Base-by-base conservation (phyloP, 2,888 invertebrate species). In the Idaea dimidiata region DNA sequence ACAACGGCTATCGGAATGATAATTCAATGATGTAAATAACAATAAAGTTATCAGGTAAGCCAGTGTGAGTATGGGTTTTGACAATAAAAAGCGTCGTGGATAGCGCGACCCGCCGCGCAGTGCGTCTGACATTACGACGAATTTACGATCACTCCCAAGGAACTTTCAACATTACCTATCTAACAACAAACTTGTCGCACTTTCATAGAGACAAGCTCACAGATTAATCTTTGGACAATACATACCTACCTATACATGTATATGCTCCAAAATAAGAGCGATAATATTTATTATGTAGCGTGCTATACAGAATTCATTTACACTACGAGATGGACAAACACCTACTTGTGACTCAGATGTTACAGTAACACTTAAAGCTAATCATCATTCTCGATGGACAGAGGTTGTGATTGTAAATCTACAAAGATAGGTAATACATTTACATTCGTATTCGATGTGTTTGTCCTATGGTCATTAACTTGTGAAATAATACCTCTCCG, bases 11-110 rank as follows among this genome's bases (percentile, higher is more conserved):
- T 91, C 89, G 83, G 78, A 81, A 84, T 88, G 89, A 89, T 89
- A 89, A 89, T 88, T 86, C 86, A 79, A 83, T 83, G 88, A 88
- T 88, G 91, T 91, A 91, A 91, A 92, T 91, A 91, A 91, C 91
- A 90, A 91, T 91, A 91, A 90, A 87, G 86, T 91, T 91, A 92
- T 92, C 91, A 81, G 86, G 77, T 76, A 82, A 85, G 81, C 83
- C 83, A 84, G 81, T 80, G 76, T 79, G 72, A 81, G 75, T 89
- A 89, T 91, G 88, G 88, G 88, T 89, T 91, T 89, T 89, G 88
- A 89, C 90, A 90, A 89, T 91, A 90, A 91, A 91, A 90, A 83
- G 86, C 83, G 77, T 79, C 82, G 81, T 81, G 80, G 83, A 81
- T 86, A 73, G 81, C 76, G 71, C 72, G 75, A 75, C 78, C 79